Conservation (phyloP, 1,140 invertebrate species). For the Danaus plexippus region DNA sequence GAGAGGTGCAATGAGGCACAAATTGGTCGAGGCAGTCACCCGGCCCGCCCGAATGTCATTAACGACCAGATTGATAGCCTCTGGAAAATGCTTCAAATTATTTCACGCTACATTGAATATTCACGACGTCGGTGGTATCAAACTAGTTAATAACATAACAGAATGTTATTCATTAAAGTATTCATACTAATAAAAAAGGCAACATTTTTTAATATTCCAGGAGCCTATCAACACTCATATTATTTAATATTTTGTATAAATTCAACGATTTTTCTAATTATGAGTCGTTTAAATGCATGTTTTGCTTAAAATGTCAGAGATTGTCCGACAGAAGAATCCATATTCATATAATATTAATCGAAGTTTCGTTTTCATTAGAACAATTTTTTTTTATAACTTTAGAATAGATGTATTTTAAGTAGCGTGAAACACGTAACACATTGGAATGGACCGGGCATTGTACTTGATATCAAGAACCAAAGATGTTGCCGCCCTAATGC, state of each 20-base stretch:
- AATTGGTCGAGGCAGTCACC: slow-evolving; percentile 56
- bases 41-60: slow-evolving; percentile 58
- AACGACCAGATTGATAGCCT: slow-evolving; percentile 60
- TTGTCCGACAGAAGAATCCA: too few relatives aligned
- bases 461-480: slow-evolving; percentile 4
- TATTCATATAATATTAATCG: too few relatives aligned
- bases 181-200: slow-evolving; percentile 11
- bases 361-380: too few relatives aligned
- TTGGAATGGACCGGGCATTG: too few relatives aligned
- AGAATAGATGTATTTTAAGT: too few relatives aligned
- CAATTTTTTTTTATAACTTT: background rate
- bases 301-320: too few relatives aligned
- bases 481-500: slow-evolving; percentile 30
- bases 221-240: background rate
- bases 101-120: slow-evolving; percentile 65
- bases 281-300: background rate
- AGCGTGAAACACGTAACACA: too few relatives aligned
- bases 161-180: slow-evolving; percentile 17
- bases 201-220: background rate
- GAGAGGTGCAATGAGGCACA: slow-evolving; percentile 56
- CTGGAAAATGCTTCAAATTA: slow-evolving; percentile 63
- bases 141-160: slow-evolving; percentile 18
- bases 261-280: background rate
- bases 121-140: slow-evolving; percentile 34
- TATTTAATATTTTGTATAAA: too few relatives aligned